Evolutionary conservation across 2,797 vertebrate genomes (phyloP).

Genomic region (Falco naumanni): DNA sequence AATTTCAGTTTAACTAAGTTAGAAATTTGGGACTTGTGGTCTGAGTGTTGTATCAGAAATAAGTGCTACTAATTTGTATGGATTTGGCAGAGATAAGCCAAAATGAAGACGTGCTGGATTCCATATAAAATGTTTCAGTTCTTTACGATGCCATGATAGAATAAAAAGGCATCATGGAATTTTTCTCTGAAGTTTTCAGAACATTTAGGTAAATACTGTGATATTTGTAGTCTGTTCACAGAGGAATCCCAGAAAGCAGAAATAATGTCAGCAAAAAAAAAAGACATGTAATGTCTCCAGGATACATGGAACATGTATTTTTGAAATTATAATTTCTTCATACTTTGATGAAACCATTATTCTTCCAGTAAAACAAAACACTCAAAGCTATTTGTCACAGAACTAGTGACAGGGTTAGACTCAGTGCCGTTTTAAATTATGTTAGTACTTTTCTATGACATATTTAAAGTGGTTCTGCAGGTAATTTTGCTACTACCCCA

Average conservation of each 20-base stretch:
- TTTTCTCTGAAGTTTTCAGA: neutral
- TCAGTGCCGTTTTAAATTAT: neutral
- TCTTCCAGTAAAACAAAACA: neutral
- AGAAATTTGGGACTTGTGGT: neutral
- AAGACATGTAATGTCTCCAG: neutral
- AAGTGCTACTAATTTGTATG: neutral
- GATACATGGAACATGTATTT: neutral
- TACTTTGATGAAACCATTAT: neutral
- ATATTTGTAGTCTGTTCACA: neutral
- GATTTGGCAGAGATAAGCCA: neutral
- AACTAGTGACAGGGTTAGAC: neutral
- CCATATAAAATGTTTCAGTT: neutral
- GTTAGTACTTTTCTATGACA: neutral
- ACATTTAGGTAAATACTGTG: neutral
- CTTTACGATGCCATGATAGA: neutral
- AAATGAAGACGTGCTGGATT: neutral
- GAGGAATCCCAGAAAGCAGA: neutral
- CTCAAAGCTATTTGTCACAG: neutral
- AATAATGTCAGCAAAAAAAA: neutral
- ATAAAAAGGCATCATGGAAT: neutral
- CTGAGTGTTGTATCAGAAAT: neutral
- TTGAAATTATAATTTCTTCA: neutral
- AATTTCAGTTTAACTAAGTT: neutral
- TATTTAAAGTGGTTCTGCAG: neutral
- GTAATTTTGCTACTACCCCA: neutral